Percentiles rank a stretch among this genome's conserved stretches.
phyloP scores from a whole-genome alignment of 92 coral and sea anemone species.

The Isaurus tuberculatus region DNA sequence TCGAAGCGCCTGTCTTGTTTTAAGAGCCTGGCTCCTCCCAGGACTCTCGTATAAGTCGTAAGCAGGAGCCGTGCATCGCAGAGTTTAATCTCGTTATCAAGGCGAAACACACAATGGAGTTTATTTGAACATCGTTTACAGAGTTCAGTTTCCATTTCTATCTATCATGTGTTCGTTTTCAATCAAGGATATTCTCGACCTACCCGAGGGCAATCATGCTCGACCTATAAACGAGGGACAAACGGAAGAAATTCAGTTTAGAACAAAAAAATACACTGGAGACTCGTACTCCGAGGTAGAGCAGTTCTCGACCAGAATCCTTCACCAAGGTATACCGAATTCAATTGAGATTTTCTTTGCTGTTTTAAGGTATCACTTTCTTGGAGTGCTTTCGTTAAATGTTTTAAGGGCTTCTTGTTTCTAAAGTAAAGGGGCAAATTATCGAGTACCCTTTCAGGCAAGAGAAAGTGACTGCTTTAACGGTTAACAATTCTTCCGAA shows the following conservation, averaged over 20 bases:
- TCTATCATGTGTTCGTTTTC: conserved; percentile 78
- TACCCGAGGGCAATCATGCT: conserved; percentile 80
- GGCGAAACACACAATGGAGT: conserved; percentile 76
- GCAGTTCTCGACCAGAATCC: conserved; percentile 13
- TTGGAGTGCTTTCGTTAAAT: conserved; percentile 33
- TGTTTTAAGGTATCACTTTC: conserved; percentile 29
- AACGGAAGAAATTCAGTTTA: conserved; percentile 48
- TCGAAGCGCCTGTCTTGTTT: conserved; percentile 79
- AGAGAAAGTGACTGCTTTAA: conserved; percentile 2
- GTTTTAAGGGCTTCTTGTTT: conserved; percentile 29
- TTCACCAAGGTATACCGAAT: conserved; percentile 50
- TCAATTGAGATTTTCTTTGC: conserved; percentile 64
- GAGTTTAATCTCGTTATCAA: conserved; percentile 75
- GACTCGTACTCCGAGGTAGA: conserved; percentile 30
- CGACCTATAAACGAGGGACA: conserved; percentile 67
- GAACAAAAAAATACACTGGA: conserved; percentile 19
- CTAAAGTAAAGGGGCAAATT: background rate
- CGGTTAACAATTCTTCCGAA: background rate
- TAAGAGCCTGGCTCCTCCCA: conserved; percentile 90
- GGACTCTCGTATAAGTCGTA: conserved; percentile 59
- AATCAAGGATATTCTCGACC: conserved; percentile 87
- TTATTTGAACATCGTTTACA: conserved; percentile 84
- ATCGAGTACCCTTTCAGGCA: conserved; percentile 25
- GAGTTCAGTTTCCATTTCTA: conserved; percentile 32
- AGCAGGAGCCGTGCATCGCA: conserved; percentile 62